These are phyloP conservation scores for Turdus rufiventris DNA, from an alignment of 2,113 vertebrate genomes.

Conservation along the genomic window DNA sequence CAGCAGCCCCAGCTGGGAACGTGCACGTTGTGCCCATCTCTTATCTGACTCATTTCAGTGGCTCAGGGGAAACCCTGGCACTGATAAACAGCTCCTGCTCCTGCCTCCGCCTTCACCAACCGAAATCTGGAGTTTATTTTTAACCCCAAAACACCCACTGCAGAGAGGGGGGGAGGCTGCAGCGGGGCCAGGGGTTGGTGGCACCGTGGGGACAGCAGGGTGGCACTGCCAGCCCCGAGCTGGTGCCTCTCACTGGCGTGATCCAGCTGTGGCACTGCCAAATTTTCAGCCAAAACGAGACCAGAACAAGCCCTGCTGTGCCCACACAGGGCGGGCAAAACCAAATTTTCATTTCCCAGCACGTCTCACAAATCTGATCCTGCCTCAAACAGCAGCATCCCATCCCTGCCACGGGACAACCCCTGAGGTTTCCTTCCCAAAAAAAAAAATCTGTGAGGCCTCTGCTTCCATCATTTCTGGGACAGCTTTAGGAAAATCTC, in stretches of 20 bases:
- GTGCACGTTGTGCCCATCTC: not conserved
- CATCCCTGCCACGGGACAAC: accelerated
- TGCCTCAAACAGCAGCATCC: not conserved
- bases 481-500: not conserved
- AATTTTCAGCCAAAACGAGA: not conserved
- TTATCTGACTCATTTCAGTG: conserved; percentile 49
- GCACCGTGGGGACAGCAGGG: not conserved
- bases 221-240: not conserved
- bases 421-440: not conserved
- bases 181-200: accelerated
- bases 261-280: not conserved
- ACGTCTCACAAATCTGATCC: not conserved
- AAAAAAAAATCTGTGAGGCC: accelerated
- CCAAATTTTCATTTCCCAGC: not conserved
- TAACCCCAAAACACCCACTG: not conserved
- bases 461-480: accelerated
- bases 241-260: not conserved
- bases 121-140: conserved; percentile 62
- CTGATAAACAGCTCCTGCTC: conserved; percentile 51
- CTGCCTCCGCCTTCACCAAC: conserved; percentile 40
- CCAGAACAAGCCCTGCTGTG: not conserved
- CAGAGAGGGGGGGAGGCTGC: not conserved
- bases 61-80: conserved; percentile 45
- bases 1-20: not conserved
- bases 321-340: not conserved